phyloP scores from a whole-genome alignment of 2,113 vertebrate genomes.

The Hystrix brachyura region DNA sequence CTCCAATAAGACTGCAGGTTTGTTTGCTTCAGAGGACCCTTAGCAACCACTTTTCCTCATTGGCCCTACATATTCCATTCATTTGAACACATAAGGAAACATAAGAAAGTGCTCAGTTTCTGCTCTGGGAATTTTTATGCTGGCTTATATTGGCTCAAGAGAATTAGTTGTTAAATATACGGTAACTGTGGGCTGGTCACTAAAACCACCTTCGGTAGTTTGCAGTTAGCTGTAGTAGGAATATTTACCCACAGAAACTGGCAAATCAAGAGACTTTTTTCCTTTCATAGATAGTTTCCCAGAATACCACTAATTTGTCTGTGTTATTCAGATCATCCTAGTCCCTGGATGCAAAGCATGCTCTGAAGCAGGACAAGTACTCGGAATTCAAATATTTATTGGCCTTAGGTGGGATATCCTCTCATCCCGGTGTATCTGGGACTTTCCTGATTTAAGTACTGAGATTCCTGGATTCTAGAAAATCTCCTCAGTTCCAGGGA shows the following conservation, averaged over 20 bases:
- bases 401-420: not conserved
- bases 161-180: not conserved
- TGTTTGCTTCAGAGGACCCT: not conserved
- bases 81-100: not conserved
- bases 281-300: not conserved
- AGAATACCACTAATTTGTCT: not conserved
- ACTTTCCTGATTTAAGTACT: not conserved
- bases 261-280: not conserved
- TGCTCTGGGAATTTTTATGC: not conserved
- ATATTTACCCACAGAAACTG: not conserved
- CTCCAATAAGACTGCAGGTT: not conserved
- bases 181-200: not conserved
- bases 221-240: not conserved
- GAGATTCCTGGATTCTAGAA: not conserved
- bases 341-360: not conserved
- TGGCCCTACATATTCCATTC: not conserved
- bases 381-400: not conserved
- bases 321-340: not conserved
- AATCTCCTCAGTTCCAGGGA: not conserved
- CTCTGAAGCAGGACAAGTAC: not conserved
- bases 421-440: not conserved
- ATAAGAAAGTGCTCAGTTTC: not conserved
- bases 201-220: not conserved
- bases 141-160: not conserved
- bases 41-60: not conserved